Base-by-base conservation (phyloP, 2,888 invertebrate species). In the Oscheius myriophilus region DNA sequence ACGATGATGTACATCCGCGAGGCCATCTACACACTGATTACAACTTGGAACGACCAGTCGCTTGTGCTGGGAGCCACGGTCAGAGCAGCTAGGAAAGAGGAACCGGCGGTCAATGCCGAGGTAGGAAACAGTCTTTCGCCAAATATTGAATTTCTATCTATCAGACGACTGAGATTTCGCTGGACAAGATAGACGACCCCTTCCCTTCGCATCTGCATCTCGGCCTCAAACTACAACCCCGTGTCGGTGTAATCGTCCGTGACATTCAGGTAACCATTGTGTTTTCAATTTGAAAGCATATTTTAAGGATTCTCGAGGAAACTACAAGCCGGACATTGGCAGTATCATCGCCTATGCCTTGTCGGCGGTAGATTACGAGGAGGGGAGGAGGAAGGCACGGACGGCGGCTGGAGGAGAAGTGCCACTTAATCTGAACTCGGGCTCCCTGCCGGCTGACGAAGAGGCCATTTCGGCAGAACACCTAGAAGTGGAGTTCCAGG, bases 271-370 rank as follows among this genome's bases (percentile, higher is more conserved):
- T 71, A 42, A 41, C 2, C 0, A 41, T 39, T 57, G 16, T 6
- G 6, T 4, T 66, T 55, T 45, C 9, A 33, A 33, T 33, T 33
- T 33, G 25, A 33, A 25, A 23, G 12, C 12, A 16, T 11, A 26
- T 14, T 16, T 64, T 33, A 26, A 67, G 69, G 79, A 79, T 43
- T 39, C 54, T 0, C 57, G 71, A 18, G 83, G 83, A n/a, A 75
- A 62, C 66, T 71, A 75, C 39, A 80, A 77, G 23, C 84, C 85
- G 9, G 85, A 85, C 61, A 77, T 84, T 55, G 85, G 85, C 39
- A 83, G 84, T 49, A 92, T 94, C 62, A 92, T 95, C 70, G 93
- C 94, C 0, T 93, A 93, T 85, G 91, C 93, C 0, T 88, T 95
- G 25, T 91, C 91, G 69, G 92, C 92, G 0, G 87, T 87, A 16